phyloP scores from a whole-genome alignment of 2,888 invertebrate genomes.

The Sarcophaga carnaria region DNA sequence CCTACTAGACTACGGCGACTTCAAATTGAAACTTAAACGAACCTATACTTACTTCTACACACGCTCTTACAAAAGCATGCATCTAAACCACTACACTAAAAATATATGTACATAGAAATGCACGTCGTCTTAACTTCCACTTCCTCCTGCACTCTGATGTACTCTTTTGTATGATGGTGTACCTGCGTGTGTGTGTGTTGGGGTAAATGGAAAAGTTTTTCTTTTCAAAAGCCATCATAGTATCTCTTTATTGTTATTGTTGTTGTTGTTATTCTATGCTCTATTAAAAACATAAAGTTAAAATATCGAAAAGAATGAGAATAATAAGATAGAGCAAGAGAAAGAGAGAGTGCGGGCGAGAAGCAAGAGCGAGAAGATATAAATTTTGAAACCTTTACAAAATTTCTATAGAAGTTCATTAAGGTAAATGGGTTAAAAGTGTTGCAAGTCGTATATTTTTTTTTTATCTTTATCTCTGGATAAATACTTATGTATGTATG shows the following conservation, averaged over 20 bases:
- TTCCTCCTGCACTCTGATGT: background rate
- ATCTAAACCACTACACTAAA: background rate
- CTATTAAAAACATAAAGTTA: slow-evolving; percentile 37
- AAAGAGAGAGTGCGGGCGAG: background rate
- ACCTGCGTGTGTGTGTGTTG: background rate
- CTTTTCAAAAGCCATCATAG: slow-evolving; percentile 34
- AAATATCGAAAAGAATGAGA: slow-evolving; percentile 38
- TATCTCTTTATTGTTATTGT: slow-evolving; percentile 5
- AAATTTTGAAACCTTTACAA: slow-evolving; percentile 55
- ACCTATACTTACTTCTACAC: background rate
- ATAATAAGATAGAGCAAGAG: background rate
- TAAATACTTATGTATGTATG: background rate
- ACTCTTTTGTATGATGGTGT: background rate
- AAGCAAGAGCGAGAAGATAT: slow-evolving; percentile 19
- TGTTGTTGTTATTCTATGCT: slow-evolving; percentile 2
- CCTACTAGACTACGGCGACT: no score
- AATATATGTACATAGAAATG: background rate
- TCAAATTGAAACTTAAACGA: no score
- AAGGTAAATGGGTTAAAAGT: slow-evolving; percentile 66
- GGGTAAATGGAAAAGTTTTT: slow-evolving; percentile 51
- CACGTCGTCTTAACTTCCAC: background rate
- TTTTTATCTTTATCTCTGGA: slow-evolving; percentile 10
- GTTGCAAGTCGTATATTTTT: background rate
- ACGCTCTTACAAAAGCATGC: background rate
- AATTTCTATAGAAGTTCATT: slow-evolving; percentile 64